phyloP scores from a whole-genome alignment of 2,888 invertebrate genomes.

The Hermaeophaga mercurialis region DNA sequence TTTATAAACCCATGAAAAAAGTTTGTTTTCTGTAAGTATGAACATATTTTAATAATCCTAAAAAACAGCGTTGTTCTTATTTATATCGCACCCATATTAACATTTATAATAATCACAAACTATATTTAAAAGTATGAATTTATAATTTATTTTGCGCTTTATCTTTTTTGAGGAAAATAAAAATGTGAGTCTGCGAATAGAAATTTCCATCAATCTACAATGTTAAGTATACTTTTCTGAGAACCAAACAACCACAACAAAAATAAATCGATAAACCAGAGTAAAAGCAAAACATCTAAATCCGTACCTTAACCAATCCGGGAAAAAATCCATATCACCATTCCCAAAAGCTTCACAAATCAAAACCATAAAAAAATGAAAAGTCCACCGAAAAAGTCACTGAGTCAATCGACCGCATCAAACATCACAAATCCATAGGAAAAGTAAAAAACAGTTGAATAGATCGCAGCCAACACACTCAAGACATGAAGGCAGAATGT shows the following conservation, averaged over 20 bases:
- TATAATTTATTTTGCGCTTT: no score
- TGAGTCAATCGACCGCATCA: constrained; percentile 6
- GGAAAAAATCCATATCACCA: constrained; percentile 20
- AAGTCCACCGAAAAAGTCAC: constrained; percentile 10
- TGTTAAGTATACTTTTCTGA: neutral
- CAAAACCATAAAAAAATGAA: constrained; percentile 1
- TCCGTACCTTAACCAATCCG: constrained; percentile 17
- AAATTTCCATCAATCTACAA: no score
- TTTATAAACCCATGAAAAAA: no score
- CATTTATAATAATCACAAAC: no score
- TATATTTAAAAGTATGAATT: no score
- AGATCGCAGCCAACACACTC: constrained; percentile 23
- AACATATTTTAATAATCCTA: no score
- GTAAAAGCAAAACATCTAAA: neutral
- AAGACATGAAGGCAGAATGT: constrained; percentile 41
- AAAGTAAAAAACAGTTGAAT: constrained; percentile 21
- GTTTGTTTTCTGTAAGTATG: no score
- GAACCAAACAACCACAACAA: constrained; percentile 9
- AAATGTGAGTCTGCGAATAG: no score
- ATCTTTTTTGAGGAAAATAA: no score
- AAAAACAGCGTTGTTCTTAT: no score
- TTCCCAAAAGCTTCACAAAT: neutral
- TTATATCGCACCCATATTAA: no score
- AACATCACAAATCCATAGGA: constrained; percentile 29
- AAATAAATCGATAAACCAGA: constrained; percentile 13